These are phyloP conservation scores for Xiphydria camelus DNA, from an alignment of 2,888 invertebrate species.

Conservation along the genomic window DNA sequence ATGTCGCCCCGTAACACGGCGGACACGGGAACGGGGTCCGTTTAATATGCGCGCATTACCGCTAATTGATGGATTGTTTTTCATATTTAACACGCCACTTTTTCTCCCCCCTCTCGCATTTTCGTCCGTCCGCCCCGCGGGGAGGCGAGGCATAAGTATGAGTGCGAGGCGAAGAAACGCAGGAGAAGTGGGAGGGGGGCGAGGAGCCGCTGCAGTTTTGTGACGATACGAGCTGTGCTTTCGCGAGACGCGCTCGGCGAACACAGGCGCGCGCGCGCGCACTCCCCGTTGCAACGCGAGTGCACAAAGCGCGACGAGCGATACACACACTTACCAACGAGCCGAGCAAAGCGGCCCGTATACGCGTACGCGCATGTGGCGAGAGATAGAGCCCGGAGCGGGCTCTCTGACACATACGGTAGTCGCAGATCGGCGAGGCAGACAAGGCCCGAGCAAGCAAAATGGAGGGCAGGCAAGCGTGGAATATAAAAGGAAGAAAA, in stretches of 20 bases:
- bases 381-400: constrained; percentile 40
- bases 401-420: constrained; percentile 50
- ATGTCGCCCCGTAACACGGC: constrained; percentile 21
- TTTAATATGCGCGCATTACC: constrained; percentile 40
- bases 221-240: too few species aligned
- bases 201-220: too few species aligned
- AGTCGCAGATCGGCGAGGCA: constrained; percentile 55
- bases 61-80: constrained; percentile 49
- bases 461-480: constrained; percentile 57
- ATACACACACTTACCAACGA: constrained; percentile 1
- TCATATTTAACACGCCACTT: constrained; percentile 44
- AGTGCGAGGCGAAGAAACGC: too few species aligned
- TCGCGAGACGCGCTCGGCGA: too few species aligned
- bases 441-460: constrained; percentile 55
- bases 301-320: constrained; percentile 20
- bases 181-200: too few species aligned
- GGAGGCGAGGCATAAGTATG: too few species aligned
- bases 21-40: constrained; percentile 22
- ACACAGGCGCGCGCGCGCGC: too few species aligned
- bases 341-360: too few species aligned
- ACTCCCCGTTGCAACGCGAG: constrained; percentile 25
- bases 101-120: constrained; percentile 13
- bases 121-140: too few species aligned
- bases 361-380: constrained; percentile 16
- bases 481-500: constrained; percentile 56